Evolutionary conservation across 2,888 invertebrate genomes (phyloP).

Genomic region (Steinernema scapterisci): DNA sequence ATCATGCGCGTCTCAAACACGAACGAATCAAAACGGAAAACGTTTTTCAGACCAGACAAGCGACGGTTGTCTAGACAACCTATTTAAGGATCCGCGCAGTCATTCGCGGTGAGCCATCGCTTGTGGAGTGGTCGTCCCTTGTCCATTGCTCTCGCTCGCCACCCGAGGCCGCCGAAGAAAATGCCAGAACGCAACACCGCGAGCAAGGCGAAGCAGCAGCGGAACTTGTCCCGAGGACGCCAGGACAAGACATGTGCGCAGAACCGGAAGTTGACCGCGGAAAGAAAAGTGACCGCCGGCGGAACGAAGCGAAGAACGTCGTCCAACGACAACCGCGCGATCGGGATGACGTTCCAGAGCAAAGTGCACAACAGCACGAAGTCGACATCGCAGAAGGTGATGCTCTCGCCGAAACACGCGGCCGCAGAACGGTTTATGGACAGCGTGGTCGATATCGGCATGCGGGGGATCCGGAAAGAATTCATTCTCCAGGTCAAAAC

Average conservation of each 20-base stretch:
- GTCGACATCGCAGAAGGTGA: background rate
- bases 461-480: slow-evolving; percentile 37
- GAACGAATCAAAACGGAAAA: too few relatives aligned
- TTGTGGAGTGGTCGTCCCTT: too few relatives aligned
- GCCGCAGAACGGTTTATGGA: slow-evolving; percentile 32
- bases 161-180: background rate
- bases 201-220: background rate
- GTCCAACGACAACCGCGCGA: background rate
- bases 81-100: too few relatives aligned
- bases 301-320: background rate
- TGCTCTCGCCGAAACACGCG: slow-evolving; percentile 20
- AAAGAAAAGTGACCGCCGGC: background rate
- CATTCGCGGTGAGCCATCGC: too few relatives aligned
- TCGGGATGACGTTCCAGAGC: slow-evolving; percentile 6
- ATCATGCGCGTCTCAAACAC: too few relatives aligned
- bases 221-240: background rate
- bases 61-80: too few relatives aligned
- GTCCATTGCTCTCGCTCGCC: too few relatives aligned
- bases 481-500: slow-evolving; percentile 27
- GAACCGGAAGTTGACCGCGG: background rate
- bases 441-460: background rate
- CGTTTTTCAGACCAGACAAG: too few relatives aligned
- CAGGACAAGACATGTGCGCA: background rate
- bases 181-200: background rate
- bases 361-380: background rate